Evolutionary conservation across 2,888 invertebrate genomes (phyloP).

Genomic region (Cerastis leucographa): DNA sequence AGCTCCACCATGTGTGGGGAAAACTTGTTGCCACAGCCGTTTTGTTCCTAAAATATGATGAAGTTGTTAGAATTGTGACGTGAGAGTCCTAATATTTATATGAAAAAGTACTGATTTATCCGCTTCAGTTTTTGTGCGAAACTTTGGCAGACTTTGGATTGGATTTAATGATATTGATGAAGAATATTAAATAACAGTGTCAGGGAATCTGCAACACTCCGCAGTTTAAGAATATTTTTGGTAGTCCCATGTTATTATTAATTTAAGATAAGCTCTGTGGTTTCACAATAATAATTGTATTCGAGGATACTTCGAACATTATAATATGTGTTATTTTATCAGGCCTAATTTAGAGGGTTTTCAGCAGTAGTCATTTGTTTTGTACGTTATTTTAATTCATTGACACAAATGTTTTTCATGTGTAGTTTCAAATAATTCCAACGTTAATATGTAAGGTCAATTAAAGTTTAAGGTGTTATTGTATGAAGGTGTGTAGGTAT

Average conservation of each 20-base stretch:
- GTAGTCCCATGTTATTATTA: background rate
- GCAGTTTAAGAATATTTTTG: background rate
- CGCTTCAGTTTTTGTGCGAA: background rate
- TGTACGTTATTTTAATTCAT: background rate
- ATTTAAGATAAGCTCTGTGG: background rate
- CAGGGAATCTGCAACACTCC: background rate
- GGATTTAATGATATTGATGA: slow-evolving; percentile 23
- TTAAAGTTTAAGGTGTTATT: background rate
- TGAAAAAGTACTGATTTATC: background rate
- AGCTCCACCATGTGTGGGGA: slow-evolving; percentile 96
- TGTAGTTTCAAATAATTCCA: background rate
- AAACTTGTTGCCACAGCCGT: slow-evolving; percentile 92
- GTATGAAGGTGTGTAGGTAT: background rate
- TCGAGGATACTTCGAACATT: background rate
- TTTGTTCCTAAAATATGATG: slow-evolving; percentile 82
- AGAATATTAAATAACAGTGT: background rate
- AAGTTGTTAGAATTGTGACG: slow-evolving; percentile 5
- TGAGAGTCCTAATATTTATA: background rate
- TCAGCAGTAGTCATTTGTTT: background rate
- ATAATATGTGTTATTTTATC: slow-evolving; percentile 12
- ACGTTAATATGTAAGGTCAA: background rate
- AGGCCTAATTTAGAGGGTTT: background rate
- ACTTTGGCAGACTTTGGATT: slow-evolving; percentile 5
- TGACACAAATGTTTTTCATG: background rate
- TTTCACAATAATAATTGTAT: slow-evolving; percentile 20